phyloP scores from a whole-genome alignment of 2,113 vertebrate species.

The Gobiocypris rarus region DNA sequence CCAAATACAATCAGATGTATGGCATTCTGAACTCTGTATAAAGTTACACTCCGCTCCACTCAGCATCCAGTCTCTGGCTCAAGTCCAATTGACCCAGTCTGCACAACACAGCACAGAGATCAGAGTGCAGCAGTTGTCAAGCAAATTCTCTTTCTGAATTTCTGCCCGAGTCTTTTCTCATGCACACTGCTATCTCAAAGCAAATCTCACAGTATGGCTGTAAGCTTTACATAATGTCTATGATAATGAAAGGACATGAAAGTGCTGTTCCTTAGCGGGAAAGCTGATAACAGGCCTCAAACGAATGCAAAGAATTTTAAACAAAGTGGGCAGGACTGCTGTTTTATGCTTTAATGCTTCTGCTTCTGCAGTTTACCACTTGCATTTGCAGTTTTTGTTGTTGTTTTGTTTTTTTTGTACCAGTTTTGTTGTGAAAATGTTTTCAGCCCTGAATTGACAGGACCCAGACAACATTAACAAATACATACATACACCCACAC shows the following conservation, averaged over 20 bases:
- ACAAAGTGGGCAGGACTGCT: background rate
- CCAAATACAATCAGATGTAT: too few species aligned
- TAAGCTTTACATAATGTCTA: constrained; percentile 9
- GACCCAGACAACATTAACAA: background rate
- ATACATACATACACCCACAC: background rate
- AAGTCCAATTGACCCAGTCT: background rate
- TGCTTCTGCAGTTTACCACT: constrained; percentile 6
- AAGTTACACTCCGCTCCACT: too few species aligned
- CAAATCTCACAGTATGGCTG: constrained; percentile 7
- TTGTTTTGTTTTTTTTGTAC: background rate
- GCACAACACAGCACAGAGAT: constrained; percentile 1
- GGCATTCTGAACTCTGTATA: too few species aligned
- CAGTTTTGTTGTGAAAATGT: background rate
- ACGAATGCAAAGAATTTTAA: background rate
- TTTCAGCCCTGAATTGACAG: background rate
- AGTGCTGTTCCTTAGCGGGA: constrained; percentile 17
- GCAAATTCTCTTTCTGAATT: constrained; percentile 13
- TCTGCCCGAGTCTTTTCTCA: background rate
- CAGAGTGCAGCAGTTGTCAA: constrained; percentile 1
- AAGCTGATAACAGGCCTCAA: background rate
- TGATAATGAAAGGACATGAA: constrained; percentile 31
- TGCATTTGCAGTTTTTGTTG: background rate
- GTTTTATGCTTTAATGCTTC: background rate
- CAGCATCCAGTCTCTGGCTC: background rate
- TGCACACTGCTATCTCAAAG: constrained; percentile 25